phyloP scores from a whole-genome alignment of 2,113 vertebrate species.

The Misgurnus mizolepis region DNA sequence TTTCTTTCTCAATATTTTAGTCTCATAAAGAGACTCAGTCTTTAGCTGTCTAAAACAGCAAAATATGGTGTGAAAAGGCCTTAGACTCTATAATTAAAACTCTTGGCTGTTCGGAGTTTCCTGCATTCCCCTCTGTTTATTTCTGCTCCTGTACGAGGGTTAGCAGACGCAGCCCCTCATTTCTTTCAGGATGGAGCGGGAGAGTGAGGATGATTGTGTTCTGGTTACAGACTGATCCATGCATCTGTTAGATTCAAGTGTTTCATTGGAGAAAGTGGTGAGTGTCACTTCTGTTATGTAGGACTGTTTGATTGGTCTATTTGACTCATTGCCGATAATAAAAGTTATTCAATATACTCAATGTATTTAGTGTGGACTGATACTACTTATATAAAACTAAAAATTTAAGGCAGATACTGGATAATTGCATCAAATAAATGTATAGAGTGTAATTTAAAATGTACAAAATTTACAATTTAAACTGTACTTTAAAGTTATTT shows the following conservation, averaged over 20 bases:
- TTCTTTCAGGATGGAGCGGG: constrained; percentile 44
- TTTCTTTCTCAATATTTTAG: too few species aligned
- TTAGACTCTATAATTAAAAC: constrained; percentile 85
- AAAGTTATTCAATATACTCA: background rate
- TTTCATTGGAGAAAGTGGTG: background rate
- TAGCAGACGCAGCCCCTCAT: constrained; percentile 84
- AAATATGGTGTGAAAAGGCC: constrained; percentile 68
- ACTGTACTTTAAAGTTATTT: too few species aligned
- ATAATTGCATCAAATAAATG: too few species aligned
- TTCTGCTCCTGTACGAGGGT: constrained; percentile 64
- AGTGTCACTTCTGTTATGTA: constrained; percentile 13
- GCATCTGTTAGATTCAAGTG: too few species aligned
- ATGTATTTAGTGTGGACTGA: background rate
- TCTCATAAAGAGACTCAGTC: background rate
- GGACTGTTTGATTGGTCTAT: background rate
- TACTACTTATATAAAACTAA: background rate
- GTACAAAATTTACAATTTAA: too few species aligned
- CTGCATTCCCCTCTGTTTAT: constrained; percentile 66
- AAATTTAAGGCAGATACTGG: background rate
- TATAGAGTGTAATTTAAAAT: too few species aligned
- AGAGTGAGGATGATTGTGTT: too few species aligned
- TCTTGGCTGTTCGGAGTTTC: constrained; percentile 83
- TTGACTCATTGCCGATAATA: background rate
- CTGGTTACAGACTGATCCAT: too few species aligned
- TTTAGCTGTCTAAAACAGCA: constrained; percentile 57